Conservation (phyloP, 2,888 invertebrate species). For the Thyatira batis region DNA sequence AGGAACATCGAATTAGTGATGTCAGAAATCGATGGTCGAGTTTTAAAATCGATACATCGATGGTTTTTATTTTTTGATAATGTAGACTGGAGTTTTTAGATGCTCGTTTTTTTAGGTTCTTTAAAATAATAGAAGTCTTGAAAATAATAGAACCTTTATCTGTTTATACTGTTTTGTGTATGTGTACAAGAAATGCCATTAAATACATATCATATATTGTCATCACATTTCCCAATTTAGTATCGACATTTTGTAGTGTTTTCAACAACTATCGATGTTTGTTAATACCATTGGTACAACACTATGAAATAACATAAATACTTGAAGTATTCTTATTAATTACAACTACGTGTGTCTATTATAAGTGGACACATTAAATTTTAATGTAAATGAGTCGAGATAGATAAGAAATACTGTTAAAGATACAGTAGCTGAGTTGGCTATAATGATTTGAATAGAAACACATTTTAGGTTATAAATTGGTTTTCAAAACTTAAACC, state of each 20-base stretch:
- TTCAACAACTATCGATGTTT: not conserved
- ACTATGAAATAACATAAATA: conserved; percentile 4
- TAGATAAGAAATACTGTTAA: not conserved
- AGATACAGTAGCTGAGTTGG: not conserved
- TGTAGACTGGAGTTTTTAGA: too few species aligned
- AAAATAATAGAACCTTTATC: too few species aligned
- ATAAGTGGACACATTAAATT: not conserved
- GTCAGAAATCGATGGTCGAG: not conserved
- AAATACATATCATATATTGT: not conserved
- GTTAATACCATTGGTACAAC: not conserved
- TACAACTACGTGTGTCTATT: conserved; percentile 5
- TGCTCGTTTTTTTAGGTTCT: not conserved
- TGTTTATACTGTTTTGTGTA: too few species aligned
- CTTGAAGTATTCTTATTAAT: conserved; percentile 5
- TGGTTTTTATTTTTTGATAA: not conserved
- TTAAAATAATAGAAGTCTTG: too few species aligned
- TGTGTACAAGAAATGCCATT: too few species aligned
- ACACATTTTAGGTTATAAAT: not conserved
- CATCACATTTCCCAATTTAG: not conserved
- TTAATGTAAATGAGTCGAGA: not conserved
- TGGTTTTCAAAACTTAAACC: too few species aligned
- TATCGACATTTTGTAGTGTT: not conserved
- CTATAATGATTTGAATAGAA: not conserved
- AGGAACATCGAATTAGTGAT: not conserved
- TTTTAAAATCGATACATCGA: too few species aligned